A percentile compares a stretch with the other conserved stretches of the same genome.
phyloP scores from a whole-genome alignment of 2,113 vertebrate genomes.

The Erinaceus europaeus region DNA sequence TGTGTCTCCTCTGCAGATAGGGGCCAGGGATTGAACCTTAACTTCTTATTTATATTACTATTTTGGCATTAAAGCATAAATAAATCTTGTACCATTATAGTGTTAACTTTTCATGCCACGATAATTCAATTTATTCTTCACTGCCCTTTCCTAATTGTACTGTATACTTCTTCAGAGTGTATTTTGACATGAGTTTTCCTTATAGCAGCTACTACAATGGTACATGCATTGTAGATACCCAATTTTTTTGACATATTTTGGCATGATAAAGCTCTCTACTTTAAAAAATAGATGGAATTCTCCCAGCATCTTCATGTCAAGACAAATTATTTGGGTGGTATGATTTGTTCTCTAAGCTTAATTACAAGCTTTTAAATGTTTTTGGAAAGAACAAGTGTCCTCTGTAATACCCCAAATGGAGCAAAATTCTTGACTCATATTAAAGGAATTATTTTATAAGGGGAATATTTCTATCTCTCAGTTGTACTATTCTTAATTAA shows the following conservation, averaged over 20 bases:
- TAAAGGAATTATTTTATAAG: conserved; percentile 18
- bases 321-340: conserved; percentile 25
- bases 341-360: conserved; percentile 23
- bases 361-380: conserved; percentile 19
- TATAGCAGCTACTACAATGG: not conserved
- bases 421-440: conserved; percentile 30
- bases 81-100: not conserved
- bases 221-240: not conserved
- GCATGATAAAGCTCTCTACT: not conserved
- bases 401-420: not conserved
- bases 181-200: conserved; percentile 35
- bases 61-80: conserved; percentile 22
- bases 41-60: not conserved
- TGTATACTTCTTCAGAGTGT: conserved; percentile 4
- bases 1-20: too few relatives aligned
- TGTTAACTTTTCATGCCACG: not conserved
- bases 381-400: not conserved
- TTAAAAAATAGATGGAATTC: not conserved
- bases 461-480: not conserved
- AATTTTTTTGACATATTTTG: conserved; percentile 20
- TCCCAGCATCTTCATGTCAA: conserved; percentile 28
- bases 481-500: conserved; percentile 36
- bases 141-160: not conserved
- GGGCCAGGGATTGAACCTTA: too few relatives aligned
- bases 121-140: not conserved